Conservation (phyloP, 2,113 vertebrate genomes). For the Lonchura striata region DNA sequence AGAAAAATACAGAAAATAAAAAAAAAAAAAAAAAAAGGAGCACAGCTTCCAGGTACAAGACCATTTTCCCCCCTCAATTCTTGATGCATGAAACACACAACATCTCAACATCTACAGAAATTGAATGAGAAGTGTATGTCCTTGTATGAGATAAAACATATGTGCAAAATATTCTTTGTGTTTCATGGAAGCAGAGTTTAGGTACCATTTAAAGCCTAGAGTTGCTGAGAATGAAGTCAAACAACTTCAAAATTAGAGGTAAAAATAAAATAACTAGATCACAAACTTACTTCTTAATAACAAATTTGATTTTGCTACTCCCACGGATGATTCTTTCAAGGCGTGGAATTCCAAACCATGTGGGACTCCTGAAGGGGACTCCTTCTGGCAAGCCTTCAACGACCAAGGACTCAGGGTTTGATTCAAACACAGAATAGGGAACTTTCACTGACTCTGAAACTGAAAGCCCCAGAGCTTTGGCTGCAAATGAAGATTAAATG, state of each 20-base stretch:
- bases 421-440: slow-evolving; percentile 78
- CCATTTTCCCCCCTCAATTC: neutral
- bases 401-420: slow-evolving; percentile 66
- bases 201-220: neutral
- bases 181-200: neutral
- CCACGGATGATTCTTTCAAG: slow-evolving; percentile 80
- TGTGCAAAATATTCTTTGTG: neutral
- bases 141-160: neutral
- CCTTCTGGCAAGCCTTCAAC: slow-evolving; percentile 82
- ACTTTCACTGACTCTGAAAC: slow-evolving; percentile 74
- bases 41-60: neutral
- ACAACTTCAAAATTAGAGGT: neutral
- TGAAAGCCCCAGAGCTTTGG: slow-evolving; percentile 73
- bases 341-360: slow-evolving; percentile 82
- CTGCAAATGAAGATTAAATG: slow-evolving; percentile 52
- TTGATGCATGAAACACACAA: neutral
- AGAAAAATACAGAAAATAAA: neutral
- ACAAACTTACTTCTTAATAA: slow-evolving; percentile 77
- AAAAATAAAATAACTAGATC: neutral
- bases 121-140: neutral
- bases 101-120: neutral
- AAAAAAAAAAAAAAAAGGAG: neutral
- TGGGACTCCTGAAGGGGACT: slow-evolving; percentile 81
- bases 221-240: neutral
- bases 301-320: slow-evolving; percentile 76